Evolutionary conservation across 2,888 invertebrate species (phyloP), one percentile per base, ranked within the genome.

Genomic region (Synergus itoensis): DNA sequence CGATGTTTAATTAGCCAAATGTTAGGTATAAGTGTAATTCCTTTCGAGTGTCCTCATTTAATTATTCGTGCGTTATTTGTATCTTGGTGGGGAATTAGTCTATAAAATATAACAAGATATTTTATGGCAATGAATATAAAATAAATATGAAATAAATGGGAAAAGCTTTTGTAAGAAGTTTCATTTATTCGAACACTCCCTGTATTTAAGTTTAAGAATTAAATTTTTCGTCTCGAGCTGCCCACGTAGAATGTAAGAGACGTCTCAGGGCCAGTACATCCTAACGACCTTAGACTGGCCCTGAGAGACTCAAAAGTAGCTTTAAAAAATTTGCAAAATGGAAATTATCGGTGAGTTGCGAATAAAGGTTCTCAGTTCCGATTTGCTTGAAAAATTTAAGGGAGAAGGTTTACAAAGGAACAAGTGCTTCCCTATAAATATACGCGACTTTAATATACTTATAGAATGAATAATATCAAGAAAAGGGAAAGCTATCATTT

Each of bases 161-260:
- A 36, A 36, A 36, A 36, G 36, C 36, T 28, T 60, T 21, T 8
- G 2, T 21, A 21, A 21, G 21, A 60, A 60, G 60, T 9, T 14
- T 60, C 60, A 21, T 60, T 60, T 21, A 60, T 21, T 18, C 12
- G 21, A 60, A 4, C 21, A 21, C 60, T 60, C 21, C 21, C 12
- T 60, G 60, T 60, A 60, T 60, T 60, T 60, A 21, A 60, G 60
- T 60, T 36, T 21, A 67, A 67, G 67, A 67, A 45, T 67, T 67
- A 21, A 45, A 67, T 67, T 67, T 67, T 67, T 73, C 53, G 53
- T 36, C 36, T 48, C 14, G n/a, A 28, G 48, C 73, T 16, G 36
- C 73, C 73, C 73, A 73, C 73, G 73, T 48, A 53, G 36, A 73
- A 53, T 36, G 73, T n/a, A 73, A 53, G 53, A 48, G 73, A 73